phyloP scores from a whole-genome alignment of 2,888 invertebrate species.

The Hirtodrosophila confusa region DNA sequence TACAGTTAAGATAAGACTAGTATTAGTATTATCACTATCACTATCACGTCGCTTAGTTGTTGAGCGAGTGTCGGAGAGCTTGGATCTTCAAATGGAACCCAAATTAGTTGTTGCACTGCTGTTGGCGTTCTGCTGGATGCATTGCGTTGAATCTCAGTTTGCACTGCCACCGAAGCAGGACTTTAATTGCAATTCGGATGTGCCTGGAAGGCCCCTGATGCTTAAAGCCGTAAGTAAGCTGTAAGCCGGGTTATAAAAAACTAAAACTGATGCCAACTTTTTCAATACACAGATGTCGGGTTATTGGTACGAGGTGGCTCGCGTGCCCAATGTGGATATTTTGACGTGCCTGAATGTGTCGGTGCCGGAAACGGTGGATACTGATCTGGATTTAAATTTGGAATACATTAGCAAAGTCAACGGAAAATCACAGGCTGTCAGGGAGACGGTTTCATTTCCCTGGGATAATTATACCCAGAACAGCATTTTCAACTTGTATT shows the following conservation, averaged over 20 bases:
- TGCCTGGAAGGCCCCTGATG: background rate
- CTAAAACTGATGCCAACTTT: background rate
- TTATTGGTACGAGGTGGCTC: slow-evolving; percentile 55
- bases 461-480: slow-evolving; percentile 49
- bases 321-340: slow-evolving; percentile 40
- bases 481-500: slow-evolving; percentile 55
- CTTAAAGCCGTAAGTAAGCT: slow-evolving; percentile 13
- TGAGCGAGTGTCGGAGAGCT: background rate
- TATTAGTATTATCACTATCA: background rate
- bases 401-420: slow-evolving; percentile 55
- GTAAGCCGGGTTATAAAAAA: background rate
- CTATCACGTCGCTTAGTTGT: slow-evolving; percentile 9
- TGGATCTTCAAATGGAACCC: slow-evolving; percentile 9
- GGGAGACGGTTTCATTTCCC: slow-evolving; percentile 53
- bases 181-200: background rate
- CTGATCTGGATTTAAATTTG: slow-evolving; percentile 37
- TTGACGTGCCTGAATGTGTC: slow-evolving; percentile 48
- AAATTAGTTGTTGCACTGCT: slow-evolving; percentile 1
- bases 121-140: slow-evolving; percentile 6
- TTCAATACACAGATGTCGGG: slow-evolving; percentile 43
- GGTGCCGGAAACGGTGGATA: slow-evolving; percentile 25
- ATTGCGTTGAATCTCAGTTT: slow-evolving; percentile 15
- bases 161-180: background rate
- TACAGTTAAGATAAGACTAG: slow-evolving; percentile 15
- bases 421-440: slow-evolving; percentile 19